phyloP scores from a whole-genome alignment of 2,113 vertebrate species.

The Gila orcuttii region DNA sequence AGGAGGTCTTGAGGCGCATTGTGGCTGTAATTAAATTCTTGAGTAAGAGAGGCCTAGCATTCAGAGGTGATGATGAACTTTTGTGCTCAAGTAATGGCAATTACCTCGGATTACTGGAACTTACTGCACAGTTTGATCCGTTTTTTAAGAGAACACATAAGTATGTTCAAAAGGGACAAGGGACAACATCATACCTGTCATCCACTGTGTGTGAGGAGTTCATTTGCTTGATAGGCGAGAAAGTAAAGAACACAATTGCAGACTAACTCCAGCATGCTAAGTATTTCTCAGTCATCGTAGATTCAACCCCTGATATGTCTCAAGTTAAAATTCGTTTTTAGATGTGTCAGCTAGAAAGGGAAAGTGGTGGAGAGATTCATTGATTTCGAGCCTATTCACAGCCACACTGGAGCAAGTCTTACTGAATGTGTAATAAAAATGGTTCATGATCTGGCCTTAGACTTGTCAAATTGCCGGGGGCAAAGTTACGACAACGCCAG shows the following conservation, averaged over 20 bases:
- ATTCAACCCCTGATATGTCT: slow-evolving; percentile 6
- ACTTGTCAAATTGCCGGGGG: not conserved
- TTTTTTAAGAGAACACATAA: slow-evolving; percentile 6
- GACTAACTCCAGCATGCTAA: slow-evolving; percentile 15
- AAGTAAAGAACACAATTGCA: slow-evolving; percentile 19
- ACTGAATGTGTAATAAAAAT: slow-evolving; percentile 26
- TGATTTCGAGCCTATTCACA: slow-evolving; percentile 45
- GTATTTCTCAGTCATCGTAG: slow-evolving; percentile 44
- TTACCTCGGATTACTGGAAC: slow-evolving; percentile 38
- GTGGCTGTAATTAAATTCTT: no score
- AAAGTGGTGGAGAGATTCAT: slow-evolving; percentile 41
- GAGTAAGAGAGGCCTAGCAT: no score
- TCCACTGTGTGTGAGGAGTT: not conserved
- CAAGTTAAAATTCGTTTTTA: slow-evolving; percentile 50
- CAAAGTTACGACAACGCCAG: not conserved
- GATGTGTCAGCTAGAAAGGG: slow-evolving; percentile 39
- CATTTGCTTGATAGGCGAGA: slow-evolving; percentile 35
- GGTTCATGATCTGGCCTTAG: slow-evolving; percentile 3
- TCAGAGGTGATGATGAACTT: not conserved
- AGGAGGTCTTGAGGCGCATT: no score
- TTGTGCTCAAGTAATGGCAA: slow-evolving; percentile 42
- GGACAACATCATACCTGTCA: slow-evolving; percentile 3
- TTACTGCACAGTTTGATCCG: slow-evolving; percentile 41
- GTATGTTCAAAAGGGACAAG: slow-evolving; percentile 21
- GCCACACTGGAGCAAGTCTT: slow-evolving; percentile 17